Conservation (phyloP, 2,113 vertebrate genomes). For the Rhadina sibilatrix region DNA sequence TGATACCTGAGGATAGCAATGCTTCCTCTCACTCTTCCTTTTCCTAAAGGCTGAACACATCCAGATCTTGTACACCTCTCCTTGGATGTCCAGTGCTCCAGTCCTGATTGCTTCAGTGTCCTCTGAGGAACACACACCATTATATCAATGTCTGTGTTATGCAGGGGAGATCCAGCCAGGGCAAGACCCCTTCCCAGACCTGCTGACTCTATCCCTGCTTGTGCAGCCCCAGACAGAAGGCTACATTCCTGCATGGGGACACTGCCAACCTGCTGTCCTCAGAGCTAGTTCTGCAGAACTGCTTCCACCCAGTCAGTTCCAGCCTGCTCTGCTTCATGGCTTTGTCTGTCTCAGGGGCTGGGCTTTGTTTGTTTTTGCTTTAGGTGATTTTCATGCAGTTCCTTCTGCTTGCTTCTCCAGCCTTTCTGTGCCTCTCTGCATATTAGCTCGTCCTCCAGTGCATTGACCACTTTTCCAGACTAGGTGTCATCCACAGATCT, state of each 20-base stretch:
- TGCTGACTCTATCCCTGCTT: neutral
- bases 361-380: neutral
- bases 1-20: neutral
- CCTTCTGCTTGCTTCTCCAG: neutral
- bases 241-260: rapidly evolving
- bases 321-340: neutral
- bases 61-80: rapidly evolving
- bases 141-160: rapidly evolving
- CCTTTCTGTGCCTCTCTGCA: neutral
- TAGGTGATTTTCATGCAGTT: neutral
- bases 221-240: rapidly evolving
- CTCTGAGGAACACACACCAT: rapidly evolving
- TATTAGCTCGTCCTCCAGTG: neutral
- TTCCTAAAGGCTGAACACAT: neutral
- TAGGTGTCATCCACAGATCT: neutral
- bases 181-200: neutral
- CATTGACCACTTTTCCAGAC: neutral
- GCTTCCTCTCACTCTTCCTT: neutral
- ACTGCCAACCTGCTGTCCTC: rapidly evolving
- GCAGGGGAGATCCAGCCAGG: neutral
- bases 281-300: neutral
- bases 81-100: neutral
- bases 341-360: rapidly evolving
- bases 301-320: rapidly evolving
- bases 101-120: neutral